phyloP scores from a whole-genome alignment of 2,113 vertebrate genomes.

The Hirundichthys speculiger region DNA sequence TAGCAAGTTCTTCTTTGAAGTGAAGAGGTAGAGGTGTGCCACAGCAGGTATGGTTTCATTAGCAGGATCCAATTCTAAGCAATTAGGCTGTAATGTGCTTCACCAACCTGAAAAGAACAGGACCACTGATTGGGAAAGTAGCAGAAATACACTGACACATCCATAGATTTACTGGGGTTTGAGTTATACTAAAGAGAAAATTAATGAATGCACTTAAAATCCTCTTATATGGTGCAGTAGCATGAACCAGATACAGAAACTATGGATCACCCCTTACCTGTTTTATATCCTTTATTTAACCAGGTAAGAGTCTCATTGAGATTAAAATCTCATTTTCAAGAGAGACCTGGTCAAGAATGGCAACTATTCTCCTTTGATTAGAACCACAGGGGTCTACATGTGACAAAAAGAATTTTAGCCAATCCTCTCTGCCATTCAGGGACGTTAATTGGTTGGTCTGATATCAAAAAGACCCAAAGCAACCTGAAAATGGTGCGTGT shows the following conservation, averaged over 20 bases:
- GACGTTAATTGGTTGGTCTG: slow-evolving; percentile 77
- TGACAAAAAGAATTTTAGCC: slow-evolving; percentile 74
- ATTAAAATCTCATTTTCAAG: no score
- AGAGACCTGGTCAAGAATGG: no score
- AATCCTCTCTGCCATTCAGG: slow-evolving; percentile 70
- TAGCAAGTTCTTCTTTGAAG: slow-evolving; percentile 65
- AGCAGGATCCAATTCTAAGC: slow-evolving; percentile 82
- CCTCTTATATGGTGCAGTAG: neutral
- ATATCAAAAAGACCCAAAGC: slow-evolving; percentile 64
- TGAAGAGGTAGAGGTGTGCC: slow-evolving; percentile 75
- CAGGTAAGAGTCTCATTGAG: no score
- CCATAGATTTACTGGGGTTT: slow-evolving; percentile 52
- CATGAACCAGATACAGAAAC: slow-evolving; percentile 3
- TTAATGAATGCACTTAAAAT: slow-evolving; percentile 46
- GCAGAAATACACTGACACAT: slow-evolving; percentile 54
- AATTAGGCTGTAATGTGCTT: slow-evolving; percentile 83
- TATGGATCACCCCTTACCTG: neutral
- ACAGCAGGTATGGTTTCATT: slow-evolving; percentile 77
- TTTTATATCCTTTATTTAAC: no score
- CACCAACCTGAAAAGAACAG: slow-evolving; percentile 78
- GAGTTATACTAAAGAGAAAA: slow-evolving; percentile 61
- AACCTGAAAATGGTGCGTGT: slow-evolving; percentile 33
- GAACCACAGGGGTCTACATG: slow-evolving; percentile 58
- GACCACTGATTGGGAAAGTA: slow-evolving; percentile 61
- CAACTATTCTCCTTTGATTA: slow-evolving; percentile 50